Percentiles rank a stretch among this genome's conserved stretches.
phyloP scores from a whole-genome alignment of 2,888 invertebrate species.

The Drosophila neonasuta region DNA sequence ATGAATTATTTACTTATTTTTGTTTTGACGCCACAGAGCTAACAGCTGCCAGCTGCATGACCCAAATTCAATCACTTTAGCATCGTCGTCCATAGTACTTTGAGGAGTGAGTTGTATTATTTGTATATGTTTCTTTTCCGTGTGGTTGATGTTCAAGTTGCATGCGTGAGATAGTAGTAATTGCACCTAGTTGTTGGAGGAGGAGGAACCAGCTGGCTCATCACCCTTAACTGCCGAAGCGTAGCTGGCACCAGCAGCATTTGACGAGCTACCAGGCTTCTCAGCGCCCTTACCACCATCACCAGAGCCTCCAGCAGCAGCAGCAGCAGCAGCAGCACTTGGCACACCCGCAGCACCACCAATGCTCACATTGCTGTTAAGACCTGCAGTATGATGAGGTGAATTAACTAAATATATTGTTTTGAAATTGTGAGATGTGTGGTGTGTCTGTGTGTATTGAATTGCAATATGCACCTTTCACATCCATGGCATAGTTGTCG shows the following conservation, averaged over 20 bases:
- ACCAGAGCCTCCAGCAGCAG: conserved; percentile 16
- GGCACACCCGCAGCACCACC: conserved; percentile 70
- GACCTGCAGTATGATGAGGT: conserved; percentile 72
- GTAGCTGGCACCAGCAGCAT: conserved; percentile 78
- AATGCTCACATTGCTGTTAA: conserved; percentile 64
- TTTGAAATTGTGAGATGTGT: conserved; percentile 40
- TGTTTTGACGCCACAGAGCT: conserved; percentile 63
- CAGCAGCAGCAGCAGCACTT: conserved; percentile 38
- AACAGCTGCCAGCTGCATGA: conserved; percentile 61
- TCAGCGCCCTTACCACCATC: conserved; percentile 49
- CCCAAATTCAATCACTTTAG: conserved; percentile 70
- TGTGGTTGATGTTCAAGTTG: conserved; percentile 22
- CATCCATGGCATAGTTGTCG: conserved; percentile 80
- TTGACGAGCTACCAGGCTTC: conserved; percentile 57
- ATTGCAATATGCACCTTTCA: conserved; percentile 74
- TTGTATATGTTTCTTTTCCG: conserved; percentile 27
- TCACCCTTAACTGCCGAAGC: conserved; percentile 82
- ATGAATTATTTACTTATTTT: conserved; percentile 69
- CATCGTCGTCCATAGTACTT: conserved; percentile 76
- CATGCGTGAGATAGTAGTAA: conserved; percentile 30
- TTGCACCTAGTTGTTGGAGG: conserved; percentile 68
- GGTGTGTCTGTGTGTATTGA: conserved; percentile 29
- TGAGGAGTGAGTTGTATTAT: conserved; percentile 70
- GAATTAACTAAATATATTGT: conserved; percentile 75
- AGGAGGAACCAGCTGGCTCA: conserved; percentile 66